Conservation (phyloP, 2,888 invertebrate genomes). For the Sphinx pinastri region DNA sequence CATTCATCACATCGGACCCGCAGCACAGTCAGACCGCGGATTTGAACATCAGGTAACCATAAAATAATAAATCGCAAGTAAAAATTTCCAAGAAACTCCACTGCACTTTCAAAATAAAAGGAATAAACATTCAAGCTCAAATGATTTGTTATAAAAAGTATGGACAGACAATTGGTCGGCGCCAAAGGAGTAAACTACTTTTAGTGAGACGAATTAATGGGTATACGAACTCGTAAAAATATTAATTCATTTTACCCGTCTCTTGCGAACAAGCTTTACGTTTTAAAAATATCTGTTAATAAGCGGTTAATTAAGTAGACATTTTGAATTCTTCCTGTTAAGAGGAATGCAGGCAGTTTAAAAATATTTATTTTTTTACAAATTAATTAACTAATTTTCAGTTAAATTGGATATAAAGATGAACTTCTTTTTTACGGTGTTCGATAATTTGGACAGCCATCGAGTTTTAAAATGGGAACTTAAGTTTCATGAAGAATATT, state of each 20-base stretch:
- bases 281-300: conserved; percentile 2
- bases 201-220: conserved; percentile 26
- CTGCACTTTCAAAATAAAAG: conserved; percentile 16
- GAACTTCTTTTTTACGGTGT: no score
- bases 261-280: neutral
- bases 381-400: neutral
- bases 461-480: no score
- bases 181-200: conserved; percentile 25
- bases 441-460: no score
- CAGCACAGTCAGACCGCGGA: neutral
- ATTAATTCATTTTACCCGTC: conserved; percentile 14
- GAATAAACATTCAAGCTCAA: conserved; percentile 17
- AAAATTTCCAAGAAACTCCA: conserved; percentile 10
- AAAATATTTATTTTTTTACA: conserved; percentile 1
- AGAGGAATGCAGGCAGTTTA: conserved; percentile 18
- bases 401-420: no score
- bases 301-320: conserved; percentile 16
- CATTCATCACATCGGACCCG: neutral
- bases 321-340: conserved; percentile 22
- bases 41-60: conserved; percentile 9
- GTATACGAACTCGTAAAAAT: conserved; percentile 25
- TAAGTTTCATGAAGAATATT: no score
- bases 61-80: conserved; percentile 15
- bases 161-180: conserved; percentile 24
- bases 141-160: conserved; percentile 25